These are phyloP conservation scores for Mechanitis mazaeus DNA, from an alignment of 2,888 invertebrate species.

Conservation along the genomic window DNA sequence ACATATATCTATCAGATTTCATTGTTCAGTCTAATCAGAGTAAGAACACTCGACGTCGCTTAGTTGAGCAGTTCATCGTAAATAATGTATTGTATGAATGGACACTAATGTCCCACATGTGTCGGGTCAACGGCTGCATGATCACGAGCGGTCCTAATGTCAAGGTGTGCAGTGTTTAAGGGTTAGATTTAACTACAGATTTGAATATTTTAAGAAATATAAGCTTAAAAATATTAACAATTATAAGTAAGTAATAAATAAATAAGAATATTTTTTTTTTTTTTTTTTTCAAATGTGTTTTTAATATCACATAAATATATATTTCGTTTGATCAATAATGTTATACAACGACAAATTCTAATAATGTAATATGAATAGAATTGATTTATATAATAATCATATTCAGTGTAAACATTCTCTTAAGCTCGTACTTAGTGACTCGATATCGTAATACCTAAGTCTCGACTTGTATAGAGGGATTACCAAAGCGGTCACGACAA, in stretches of 20 bases:
- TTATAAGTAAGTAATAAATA: too few relatives aligned
- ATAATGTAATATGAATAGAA: conserved; percentile 2
- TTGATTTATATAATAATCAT: conserved; percentile 4
- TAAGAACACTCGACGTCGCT: conserved; percentile 59
- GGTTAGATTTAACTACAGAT: conserved; percentile 20
- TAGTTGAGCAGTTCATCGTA: conserved; percentile 56
- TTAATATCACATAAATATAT: background rate
- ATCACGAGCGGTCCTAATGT: conserved; percentile 57
- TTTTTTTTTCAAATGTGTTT: background rate
- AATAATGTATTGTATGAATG: conserved; percentile 66
- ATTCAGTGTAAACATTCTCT: conserved; percentile 16
- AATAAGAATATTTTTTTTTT: too few relatives aligned
- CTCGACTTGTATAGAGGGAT: conserved; percentile 17
- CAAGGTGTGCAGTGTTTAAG: conserved; percentile 45
- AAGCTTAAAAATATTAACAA: background rate
- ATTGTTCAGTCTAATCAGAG: conserved; percentile 53
- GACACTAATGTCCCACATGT: conserved; percentile 56
- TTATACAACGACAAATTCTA: background rate
- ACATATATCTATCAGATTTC: conserved; percentile 42
- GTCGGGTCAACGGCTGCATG: conserved; percentile 56
- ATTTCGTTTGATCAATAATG: background rate
- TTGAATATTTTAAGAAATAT: background rate
- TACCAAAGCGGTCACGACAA: conserved; percentile 11
- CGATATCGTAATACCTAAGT: conserved; percentile 13
- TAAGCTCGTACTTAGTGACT: conserved; percentile 17